A percentile compares a stretch with the other conserved stretches of the same genome.
Conservation (phyloP, 2,113 vertebrate species). For the Hirundichthys speculiger region DNA sequence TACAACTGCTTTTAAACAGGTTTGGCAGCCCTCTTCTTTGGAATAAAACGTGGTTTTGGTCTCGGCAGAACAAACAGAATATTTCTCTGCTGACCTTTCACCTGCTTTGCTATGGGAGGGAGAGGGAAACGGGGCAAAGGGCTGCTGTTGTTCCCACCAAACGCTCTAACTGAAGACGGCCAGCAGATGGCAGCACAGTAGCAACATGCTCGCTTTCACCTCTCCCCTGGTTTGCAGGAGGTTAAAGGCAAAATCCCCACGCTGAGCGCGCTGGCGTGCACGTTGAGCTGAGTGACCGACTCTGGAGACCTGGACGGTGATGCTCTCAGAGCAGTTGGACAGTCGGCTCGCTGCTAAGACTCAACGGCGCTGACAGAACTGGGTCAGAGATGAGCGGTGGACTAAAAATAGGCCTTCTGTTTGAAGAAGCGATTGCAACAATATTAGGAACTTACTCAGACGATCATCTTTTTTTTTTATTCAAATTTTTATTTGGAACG, state of each 20-base stretch:
- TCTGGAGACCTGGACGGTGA: slow-evolving; percentile 65
- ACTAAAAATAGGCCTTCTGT: slow-evolving; percentile 66
- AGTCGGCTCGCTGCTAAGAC: slow-evolving; percentile 35
- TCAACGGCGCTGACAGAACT: slow-evolving; percentile 67
- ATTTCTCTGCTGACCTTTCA: slow-evolving; percentile 41
- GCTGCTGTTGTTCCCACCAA: slow-evolving; percentile 12
- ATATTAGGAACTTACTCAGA: slow-evolving; percentile 26
- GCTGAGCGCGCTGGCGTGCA: slow-evolving; percentile 23
- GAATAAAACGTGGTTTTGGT: slow-evolving; percentile 29
- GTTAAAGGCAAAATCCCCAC: neutral
- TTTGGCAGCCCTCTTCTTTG: slow-evolving; percentile 33
- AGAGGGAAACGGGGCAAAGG: slow-evolving; percentile 60
- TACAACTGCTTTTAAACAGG: slow-evolving; percentile 17
- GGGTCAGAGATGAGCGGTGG: slow-evolving; percentile 56
- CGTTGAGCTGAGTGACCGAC: slow-evolving; percentile 53
- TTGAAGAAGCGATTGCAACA: slow-evolving; percentile 17
- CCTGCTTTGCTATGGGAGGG: slow-evolving; percentile 33
- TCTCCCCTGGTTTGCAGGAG: neutral
- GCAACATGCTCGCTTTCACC: neutral
- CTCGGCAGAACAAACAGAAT: slow-evolving; percentile 16
- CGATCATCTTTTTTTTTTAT: too few species aligned
- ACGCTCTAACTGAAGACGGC: neutral
- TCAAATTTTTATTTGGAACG: too few species aligned
- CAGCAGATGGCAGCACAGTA: slow-evolving; percentile 67
- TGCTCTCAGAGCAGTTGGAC: slow-evolving; percentile 51